phyloP scores from a whole-genome alignment of 2,797 vertebrate genomes.

The Pyrocephalus nanus region DNA sequence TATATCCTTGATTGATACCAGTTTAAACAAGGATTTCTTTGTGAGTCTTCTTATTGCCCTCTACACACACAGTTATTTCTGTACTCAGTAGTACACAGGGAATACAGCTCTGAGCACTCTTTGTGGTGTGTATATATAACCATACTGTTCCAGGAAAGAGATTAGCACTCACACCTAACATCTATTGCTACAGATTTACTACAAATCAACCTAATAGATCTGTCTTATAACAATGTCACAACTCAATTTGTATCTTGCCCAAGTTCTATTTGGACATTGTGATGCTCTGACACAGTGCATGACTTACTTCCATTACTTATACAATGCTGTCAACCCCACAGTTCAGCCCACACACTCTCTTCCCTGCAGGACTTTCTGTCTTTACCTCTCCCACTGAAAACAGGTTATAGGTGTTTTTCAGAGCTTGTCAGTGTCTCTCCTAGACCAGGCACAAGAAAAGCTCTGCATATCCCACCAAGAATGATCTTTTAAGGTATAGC shows the following conservation, averaged over 20 bases:
- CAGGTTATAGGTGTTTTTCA: background rate
- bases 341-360: background rate
- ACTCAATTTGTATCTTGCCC: background rate
- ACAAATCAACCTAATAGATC: background rate
- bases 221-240: background rate
- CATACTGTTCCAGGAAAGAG: background rate
- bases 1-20: background rate
- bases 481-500: background rate
- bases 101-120: background rate
- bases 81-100: background rate
- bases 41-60: background rate
- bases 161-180: background rate
- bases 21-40: background rate
- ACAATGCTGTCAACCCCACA: background rate
- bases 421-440: background rate
- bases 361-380: background rate
- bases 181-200: background rate
- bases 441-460: background rate
- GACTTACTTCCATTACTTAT: background rate
- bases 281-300: background rate
- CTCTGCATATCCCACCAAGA: background rate
- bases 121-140: background rate
- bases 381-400: background rate
- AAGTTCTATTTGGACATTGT: background rate
- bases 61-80: background rate